These are phyloP conservation scores for Merluccius polli DNA, from an alignment of 2,797 vertebrate species.

Conservation along the genomic window DNA sequence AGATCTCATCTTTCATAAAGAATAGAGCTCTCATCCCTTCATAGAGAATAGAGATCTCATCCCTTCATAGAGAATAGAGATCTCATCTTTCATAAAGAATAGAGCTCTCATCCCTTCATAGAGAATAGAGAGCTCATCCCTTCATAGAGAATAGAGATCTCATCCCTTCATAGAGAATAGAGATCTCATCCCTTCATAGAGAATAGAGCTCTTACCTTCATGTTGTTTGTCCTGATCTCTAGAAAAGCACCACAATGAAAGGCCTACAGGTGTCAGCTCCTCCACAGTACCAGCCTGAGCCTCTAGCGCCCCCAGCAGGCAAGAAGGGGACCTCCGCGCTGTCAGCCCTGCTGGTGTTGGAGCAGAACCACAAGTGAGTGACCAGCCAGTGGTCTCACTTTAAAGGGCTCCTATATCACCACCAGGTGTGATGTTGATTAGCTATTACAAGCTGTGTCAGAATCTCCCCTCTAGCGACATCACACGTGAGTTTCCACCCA, in stretches of 20 bases:
- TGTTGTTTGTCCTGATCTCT: slow-evolving; percentile 18
- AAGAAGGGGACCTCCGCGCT: slow-evolving; percentile 95
- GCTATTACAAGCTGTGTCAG: too few species aligned
- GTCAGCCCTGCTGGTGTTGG: slow-evolving; percentile 91
- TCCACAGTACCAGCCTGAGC: slow-evolving; percentile 79
- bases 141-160: neutral
- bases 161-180: neutral
- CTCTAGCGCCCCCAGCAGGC: slow-evolving; percentile 78
- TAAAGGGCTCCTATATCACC: neutral
- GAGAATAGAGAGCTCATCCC: neutral
- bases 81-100: neutral
- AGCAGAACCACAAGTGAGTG: slow-evolving; percentile 94
- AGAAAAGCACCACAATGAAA: slow-evolving; percentile 90
- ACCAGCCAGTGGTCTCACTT: too few species aligned
- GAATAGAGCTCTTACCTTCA: too few species aligned
- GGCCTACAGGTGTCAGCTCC: slow-evolving; percentile 84
- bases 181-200: neutral
- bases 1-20: neutral
- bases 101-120: neutral
- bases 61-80: neutral
- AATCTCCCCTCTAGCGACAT: too few species aligned
- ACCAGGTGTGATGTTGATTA: too few species aligned
- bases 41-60: too few species aligned
- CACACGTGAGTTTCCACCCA: too few species aligned
- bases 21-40: neutral